Evolutionary conservation across 2,888 invertebrate genomes (phyloP), one percentile per base, ranked within the genome.

Genomic region (Yponomeuta sedellus): DNA sequence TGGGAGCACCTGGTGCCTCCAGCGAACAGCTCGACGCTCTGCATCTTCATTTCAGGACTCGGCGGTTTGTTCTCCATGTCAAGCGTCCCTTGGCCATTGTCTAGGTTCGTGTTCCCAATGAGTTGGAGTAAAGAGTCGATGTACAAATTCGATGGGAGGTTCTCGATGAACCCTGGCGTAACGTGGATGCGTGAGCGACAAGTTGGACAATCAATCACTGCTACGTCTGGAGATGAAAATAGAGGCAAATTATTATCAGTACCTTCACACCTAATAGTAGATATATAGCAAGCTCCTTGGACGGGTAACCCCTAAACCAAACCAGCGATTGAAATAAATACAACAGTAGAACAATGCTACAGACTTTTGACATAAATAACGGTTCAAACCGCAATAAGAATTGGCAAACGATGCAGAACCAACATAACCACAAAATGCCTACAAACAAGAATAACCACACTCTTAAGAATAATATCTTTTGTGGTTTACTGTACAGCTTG

Each of bases 101-200:
- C 64, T 70, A 68, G 22, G 69, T 68, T 28, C 66, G 65, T 76
- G 61, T 83, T 77, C 16, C 90, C 88, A 16, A 93, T 80, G 61
- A 93, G 77, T 65, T 86, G 80, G 1, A 95, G 82, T 57, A 95
- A 80, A 0, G 93, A 93, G 71, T 94, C 93, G 63, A 95, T 92
- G 77, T 95, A 94, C 59, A 94, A 81, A 77, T 95, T 95, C 10
- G 92, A 92, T n/a, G 94, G 94, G n/a, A 95, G 80, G 2, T 86
- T 78, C 20, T 92, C 89, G 20, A 94, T 77, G 62, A 92, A 92
- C 64, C 87, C 87, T 0, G 89, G 74, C 0, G 88, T 86, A 3
- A 90, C 79, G 70, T 92, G 84, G 28, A 85, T 81, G 28, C 82
- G 81, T 2, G 85, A 84, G 28, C 92, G 86, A 76, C 95, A 95